Percentiles rank a stretch among this genome's conserved stretches.
These are phyloP conservation scores for Ctenicera cuprea DNA, from an alignment of 2,888 invertebrate genomes.

Conservation along the genomic window DNA sequence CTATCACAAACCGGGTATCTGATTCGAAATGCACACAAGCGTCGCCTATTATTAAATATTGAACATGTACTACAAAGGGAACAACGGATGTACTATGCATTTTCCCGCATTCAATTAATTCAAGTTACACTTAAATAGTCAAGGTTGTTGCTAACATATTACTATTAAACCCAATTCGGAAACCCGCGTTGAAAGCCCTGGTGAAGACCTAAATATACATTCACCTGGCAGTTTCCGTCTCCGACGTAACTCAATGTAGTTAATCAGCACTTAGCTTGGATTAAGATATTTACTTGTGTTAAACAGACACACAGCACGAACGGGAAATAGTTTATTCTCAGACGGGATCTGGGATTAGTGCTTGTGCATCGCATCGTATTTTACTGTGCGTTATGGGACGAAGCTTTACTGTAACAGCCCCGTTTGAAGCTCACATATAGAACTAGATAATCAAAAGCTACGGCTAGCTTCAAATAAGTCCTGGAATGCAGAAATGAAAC, in stretches of 20 bases:
- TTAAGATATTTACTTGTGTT: constrained; percentile 52
- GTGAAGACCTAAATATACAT: constrained; percentile 51
- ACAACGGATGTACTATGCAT: constrained; percentile 17
- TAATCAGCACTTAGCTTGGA: constrained; percentile 54
- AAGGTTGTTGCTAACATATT: constrained; percentile 44
- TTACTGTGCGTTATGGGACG: constrained; percentile 28
- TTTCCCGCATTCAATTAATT: constrained; percentile 43
- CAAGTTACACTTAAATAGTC: constrained; percentile 40
- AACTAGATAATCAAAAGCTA: not conserved
- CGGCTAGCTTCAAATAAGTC: too few relatives aligned
- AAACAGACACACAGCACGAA: constrained; percentile 46
- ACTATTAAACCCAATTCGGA: constrained; percentile 41
- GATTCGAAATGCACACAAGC: not conserved
- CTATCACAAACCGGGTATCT: too few relatives aligned
- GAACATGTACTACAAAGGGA: constrained; percentile 16
- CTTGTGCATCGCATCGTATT: constrained; percentile 33
- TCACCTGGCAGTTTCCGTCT: constrained; percentile 52
- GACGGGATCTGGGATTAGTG: constrained; percentile 40
- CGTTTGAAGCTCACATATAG: not conserved
- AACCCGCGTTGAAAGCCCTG: constrained; percentile 38
- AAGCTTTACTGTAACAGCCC: constrained; percentile 20
- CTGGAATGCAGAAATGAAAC: too few relatives aligned
- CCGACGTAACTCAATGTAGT: constrained; percentile 50
- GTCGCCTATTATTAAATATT: not conserved
- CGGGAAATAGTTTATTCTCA: constrained; percentile 46